Evolutionary conservation across 2,797 vertebrate species (phyloP).

Genomic region (Galago senegalensis): DNA sequence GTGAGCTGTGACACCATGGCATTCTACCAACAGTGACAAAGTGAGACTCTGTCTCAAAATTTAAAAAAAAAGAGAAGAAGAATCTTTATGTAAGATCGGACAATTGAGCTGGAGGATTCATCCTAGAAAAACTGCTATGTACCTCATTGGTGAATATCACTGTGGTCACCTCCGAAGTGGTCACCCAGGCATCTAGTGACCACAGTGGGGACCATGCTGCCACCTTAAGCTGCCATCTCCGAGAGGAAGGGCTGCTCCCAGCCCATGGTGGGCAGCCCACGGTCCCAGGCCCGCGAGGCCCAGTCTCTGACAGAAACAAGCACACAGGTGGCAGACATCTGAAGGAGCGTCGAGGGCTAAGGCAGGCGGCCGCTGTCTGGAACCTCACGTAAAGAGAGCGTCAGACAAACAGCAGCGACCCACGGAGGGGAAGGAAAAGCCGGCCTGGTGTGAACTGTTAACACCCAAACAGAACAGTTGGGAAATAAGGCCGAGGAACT

Average conservation of each 20-base stretch:
- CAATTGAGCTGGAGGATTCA: too few relatives aligned
- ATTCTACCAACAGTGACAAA: too few relatives aligned
- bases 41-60: too few relatives aligned
- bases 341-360: neutral
- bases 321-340: neutral
- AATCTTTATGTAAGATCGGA: too few relatives aligned
- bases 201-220: fast-evolving
- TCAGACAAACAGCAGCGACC: too few relatives aligned
- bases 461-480: neutral
- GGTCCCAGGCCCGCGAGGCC: fast-evolving
- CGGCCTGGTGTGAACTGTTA: fast-evolving
- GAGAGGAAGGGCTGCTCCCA: neutral
- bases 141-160: too few relatives aligned
- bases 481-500: neutral
- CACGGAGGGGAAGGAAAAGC: neutral
- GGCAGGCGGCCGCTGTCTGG: fast-evolving
- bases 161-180: too few relatives aligned
- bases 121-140: too few relatives aligned
- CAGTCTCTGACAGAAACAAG: neutral
- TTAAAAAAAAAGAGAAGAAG: neutral
- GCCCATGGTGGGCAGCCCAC: neutral
- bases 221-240: neutral
- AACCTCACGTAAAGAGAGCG: fast-evolving
- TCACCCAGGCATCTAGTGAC: too few relatives aligned
- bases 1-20: too few relatives aligned